These are phyloP conservation scores for Nomada ruficornis DNA, from an alignment of 2,888 invertebrate species.

Conservation along the genomic window DNA sequence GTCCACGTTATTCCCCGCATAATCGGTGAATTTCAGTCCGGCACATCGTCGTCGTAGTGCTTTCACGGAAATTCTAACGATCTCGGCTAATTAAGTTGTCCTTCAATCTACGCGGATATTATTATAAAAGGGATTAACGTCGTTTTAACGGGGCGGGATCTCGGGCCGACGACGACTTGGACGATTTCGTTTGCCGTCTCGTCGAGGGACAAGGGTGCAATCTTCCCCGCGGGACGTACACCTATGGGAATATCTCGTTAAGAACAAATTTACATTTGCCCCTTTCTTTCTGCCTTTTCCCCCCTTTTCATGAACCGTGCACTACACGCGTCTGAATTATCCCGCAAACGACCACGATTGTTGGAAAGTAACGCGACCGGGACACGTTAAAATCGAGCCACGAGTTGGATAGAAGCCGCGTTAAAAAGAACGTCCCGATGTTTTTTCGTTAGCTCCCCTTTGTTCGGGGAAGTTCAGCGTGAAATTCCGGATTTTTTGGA, in stretches of 20 bases:
- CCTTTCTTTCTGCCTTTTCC: slow-evolving; percentile 1
- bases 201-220: slow-evolving; percentile 29
- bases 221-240: slow-evolving; percentile 31
- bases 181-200: slow-evolving; percentile 46
- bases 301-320: neutral
- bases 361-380: slow-evolving; percentile 32
- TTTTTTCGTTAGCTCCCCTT: slow-evolving; percentile 15
- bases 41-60: slow-evolving; percentile 5
- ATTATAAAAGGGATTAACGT: slow-evolving; percentile 69
- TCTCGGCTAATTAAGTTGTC: slow-evolving; percentile 75
- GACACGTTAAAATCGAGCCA: slow-evolving; percentile 7
- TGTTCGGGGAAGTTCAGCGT: neutral
- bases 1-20: slow-evolving; percentile 36
- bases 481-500: slow-evolving; percentile 13
- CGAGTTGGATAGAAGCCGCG: neutral
- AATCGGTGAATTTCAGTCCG: slow-evolving; percentile 50
- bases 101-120: slow-evolving; percentile 74
- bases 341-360: slow-evolving; percentile 47
- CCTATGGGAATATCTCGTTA: slow-evolving; percentile 59
- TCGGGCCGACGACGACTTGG: slow-evolving; percentile 39
- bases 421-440: slow-evolving; percentile 7
- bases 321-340: slow-evolving; percentile 38
- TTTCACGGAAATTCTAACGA: slow-evolving; percentile 43
- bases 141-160: slow-evolving; percentile 54
- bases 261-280: slow-evolving; percentile 41